A percentile compares a stretch with the other conserved stretches of the same genome.
phyloP scores from a whole-genome alignment of 2,888 invertebrate species.

The Tribolium freemani region DNA sequence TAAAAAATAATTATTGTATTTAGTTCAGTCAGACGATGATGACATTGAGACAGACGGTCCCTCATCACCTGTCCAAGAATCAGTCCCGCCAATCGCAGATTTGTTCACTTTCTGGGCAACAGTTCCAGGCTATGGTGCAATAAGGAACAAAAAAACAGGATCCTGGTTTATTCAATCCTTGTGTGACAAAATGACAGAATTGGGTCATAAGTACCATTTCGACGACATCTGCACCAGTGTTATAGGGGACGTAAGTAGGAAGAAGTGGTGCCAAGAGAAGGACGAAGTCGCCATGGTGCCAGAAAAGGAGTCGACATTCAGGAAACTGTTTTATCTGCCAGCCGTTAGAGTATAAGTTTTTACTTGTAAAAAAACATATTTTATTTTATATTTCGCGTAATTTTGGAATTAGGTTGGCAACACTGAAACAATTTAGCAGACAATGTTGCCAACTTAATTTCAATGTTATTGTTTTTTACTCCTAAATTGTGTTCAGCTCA shows the following conservation, averaged over 20 bases:
- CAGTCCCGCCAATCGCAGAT: slow-evolving; percentile 55
- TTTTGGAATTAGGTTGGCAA: no score
- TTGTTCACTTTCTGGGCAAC: slow-evolving; percentile 63
- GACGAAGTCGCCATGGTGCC: slow-evolving; percentile 52
- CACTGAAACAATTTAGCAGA: no score
- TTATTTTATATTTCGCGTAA: no score
- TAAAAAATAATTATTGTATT: no score
- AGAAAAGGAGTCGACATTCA: slow-evolving; percentile 48
- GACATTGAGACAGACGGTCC: slow-evolving; percentile 49
- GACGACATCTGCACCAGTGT: slow-evolving; percentile 59
- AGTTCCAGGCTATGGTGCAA: slow-evolving; percentile 62
- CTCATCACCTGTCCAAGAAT: not conserved
- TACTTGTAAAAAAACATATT: no score
- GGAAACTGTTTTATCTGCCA: slow-evolving; percentile 53
- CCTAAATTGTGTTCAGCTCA: not conserved
- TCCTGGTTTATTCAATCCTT: slow-evolving; percentile 65
- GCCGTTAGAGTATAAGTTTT: not conserved
- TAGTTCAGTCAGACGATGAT: slow-evolving; percentile 45
- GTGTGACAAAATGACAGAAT: slow-evolving; percentile 57
- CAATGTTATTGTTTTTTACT: no score
- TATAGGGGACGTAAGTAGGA: slow-evolving; percentile 50
- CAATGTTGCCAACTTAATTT: not conserved
- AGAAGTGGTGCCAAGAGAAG: slow-evolving; percentile 49
- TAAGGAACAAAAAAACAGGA: slow-evolving; percentile 59
- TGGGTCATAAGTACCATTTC: slow-evolving; percentile 57